phyloP scores from a whole-genome alignment of 2,797 vertebrate species.

The Melanogrammus aeglefinus region DNA sequence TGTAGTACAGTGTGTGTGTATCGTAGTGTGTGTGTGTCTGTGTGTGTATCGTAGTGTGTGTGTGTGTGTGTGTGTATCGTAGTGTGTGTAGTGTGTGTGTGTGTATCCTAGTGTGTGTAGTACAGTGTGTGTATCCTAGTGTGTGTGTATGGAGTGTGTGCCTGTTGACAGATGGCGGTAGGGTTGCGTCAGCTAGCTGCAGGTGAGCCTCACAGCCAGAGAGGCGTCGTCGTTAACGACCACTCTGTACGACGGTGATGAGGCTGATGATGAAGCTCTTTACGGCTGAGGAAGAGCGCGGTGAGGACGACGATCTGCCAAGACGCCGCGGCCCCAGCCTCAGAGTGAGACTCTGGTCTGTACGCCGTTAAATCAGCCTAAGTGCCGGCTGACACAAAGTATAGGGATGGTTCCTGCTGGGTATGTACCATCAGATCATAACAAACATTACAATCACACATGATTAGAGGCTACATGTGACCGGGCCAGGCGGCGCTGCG shows the following conservation, averaged over 20 bases:
- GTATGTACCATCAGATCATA: not conserved
- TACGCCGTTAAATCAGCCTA: not conserved
- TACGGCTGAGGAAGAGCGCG: constrained; percentile 3
- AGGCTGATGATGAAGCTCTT: not conserved
- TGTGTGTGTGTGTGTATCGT: too few species aligned
- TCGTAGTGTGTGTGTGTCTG: not conserved
- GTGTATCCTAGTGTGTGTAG: not conserved
- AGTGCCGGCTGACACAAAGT: not conserved
- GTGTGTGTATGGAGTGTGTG: not conserved
- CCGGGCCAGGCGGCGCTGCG: not conserved
- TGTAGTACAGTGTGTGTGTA: not conserved
- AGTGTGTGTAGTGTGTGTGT: not conserved
- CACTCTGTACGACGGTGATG: constrained; percentile 14
- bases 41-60: too few species aligned
- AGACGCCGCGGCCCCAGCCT: not conserved
- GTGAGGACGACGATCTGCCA: constrained; percentile 37
- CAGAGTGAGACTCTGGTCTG: not conserved
- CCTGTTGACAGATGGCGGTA: constrained; percentile 36
- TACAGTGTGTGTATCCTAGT: not conserved
- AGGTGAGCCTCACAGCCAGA: constrained; percentile 39
- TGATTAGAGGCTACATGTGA: not conserved
- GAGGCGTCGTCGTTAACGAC: constrained; percentile 41
- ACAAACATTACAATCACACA: not conserved
- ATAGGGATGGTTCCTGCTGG: not conserved
- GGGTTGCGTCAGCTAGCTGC: constrained; percentile 33